phyloP scores from a whole-genome alignment of 1,140 invertebrate species.

The Ptiloglossa arizonensis region DNA sequence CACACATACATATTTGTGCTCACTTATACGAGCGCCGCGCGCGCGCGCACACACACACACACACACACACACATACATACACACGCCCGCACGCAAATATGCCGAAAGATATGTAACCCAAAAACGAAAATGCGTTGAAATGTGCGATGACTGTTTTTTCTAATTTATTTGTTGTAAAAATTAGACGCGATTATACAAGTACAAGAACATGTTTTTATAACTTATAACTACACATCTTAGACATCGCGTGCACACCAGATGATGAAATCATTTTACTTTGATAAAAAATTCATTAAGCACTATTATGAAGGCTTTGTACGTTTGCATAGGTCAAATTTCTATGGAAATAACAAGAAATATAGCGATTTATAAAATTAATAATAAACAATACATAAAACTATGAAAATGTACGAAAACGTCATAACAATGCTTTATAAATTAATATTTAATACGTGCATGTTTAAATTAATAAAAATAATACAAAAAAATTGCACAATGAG shows the following conservation, averaged over 20 bases:
- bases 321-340: constrained; percentile 19
- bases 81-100: not conserved
- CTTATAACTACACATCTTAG: constrained; percentile 27
- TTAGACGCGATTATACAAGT: constrained; percentile 35
- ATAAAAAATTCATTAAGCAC: not conserved
- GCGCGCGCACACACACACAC: not conserved
- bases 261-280: constrained; percentile 14
- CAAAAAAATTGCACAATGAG: constrained; percentile 6
- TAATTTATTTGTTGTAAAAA: constrained; percentile 41
- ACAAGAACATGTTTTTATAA: constrained; percentile 35
- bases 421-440: constrained; percentile 27
- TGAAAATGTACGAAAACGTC: constrained; percentile 16
- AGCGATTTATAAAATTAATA: constrained; percentile 38
- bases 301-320: constrained; percentile 20
- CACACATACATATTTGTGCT: constrained; percentile 27
- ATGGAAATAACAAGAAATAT: constrained; percentile 8
- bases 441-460: constrained; percentile 18
- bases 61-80: constrained; percentile 16
- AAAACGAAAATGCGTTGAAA: constrained; percentile 25
- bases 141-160: constrained; percentile 8
- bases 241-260: not conserved
- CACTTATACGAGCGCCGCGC: not conserved
- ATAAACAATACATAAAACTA: constrained; percentile 19
- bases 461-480: constrained; percentile 16
- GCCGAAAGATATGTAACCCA: constrained; percentile 45